Evolutionary conservation across 2,797 vertebrate species (phyloP).

Genomic region (Gallirallus australis): DNA sequence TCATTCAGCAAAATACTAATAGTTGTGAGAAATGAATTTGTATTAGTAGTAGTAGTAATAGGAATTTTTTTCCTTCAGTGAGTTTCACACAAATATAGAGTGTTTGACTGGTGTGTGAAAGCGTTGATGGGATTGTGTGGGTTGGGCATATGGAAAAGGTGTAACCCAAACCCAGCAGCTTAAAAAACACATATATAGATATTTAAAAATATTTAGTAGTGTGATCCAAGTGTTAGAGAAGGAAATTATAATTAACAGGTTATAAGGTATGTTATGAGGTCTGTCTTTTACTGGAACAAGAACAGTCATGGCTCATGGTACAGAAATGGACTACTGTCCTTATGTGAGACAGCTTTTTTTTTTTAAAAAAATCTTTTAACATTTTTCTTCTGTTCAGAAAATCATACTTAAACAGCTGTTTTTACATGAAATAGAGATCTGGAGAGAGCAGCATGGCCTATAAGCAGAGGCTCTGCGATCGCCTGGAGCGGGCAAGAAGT

Average conservation of each 20-base stretch:
- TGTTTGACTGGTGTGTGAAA: constrained; percentile 74
- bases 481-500: background rate
- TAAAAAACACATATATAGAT: constrained; percentile 73
- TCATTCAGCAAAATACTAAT: constrained; percentile 58
- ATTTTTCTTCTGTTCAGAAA: background rate
- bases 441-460: background rate
- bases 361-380: background rate
- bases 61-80: constrained; percentile 63
- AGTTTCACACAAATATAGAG: constrained; percentile 74
- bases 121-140: constrained; percentile 70
- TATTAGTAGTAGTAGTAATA: constrained; percentile 73
- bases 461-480: background rate
- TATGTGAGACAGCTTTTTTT: background rate
- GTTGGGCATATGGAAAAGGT: constrained; percentile 72
- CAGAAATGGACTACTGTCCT: constrained; percentile 14
- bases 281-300: constrained; percentile 42
- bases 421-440: background rate
- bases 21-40: constrained; percentile 68
- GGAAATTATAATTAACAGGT: constrained; percentile 69
- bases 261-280: constrained; percentile 64
- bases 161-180: constrained; percentile 74
- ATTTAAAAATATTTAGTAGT: constrained; percentile 63
- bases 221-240: constrained; percentile 68
- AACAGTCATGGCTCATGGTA: background rate
- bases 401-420: background rate